Evolutionary conservation across 2,888 invertebrate species (phyloP), one percentile per base, ranked within the genome.

Genomic region (Perizoma flavofasciatum): DNA sequence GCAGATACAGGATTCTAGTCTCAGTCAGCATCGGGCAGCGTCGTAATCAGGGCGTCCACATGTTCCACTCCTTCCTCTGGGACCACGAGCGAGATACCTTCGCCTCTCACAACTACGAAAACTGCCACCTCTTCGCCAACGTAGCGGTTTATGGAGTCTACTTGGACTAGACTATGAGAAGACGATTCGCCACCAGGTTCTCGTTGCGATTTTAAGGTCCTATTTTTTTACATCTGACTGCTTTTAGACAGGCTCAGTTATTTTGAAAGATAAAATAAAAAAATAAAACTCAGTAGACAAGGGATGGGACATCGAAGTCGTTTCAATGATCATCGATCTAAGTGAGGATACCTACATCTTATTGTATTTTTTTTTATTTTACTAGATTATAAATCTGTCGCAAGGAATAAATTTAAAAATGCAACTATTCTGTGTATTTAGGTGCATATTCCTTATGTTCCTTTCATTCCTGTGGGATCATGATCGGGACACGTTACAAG

Each of bases 141-240:
- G 94, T 94, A 35, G 91, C 93, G 50, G 95, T 95, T 58, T 95
- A 95, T 75, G 95, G 94, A 34, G 78, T 95, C 51, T 96, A 96
- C 82, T 94, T 94, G 71, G 96, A 96, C 82, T 96, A 86, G 93
- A 65, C 61, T 35, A 49, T 53, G 32, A 48, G 10, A 8, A 35
- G 0, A 9, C n/a, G 4, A 10, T 5, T 5, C 10, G 5, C 10
- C 41, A 41, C 10, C n/a, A 41, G 10, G 41, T 10, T 39, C 39
- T 22, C 3, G 22, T 22, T 22, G 22, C 1, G 37, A 37, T 4
- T 37, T 37, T 7, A 37, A 5, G 37, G n/a, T 3, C 37, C 5
- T 37, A 37, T 6, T 37, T 5, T 5, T 37, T 37, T 37, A 37
- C 1, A 37, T 37, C 7, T 22, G 1, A 2, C 22, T 22, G 1